A percentile compares a stretch with the other conserved stretches of the same genome.
Conservation (phyloP, 2,113 vertebrate genomes). For the Zosterops japonicus region DNA sequence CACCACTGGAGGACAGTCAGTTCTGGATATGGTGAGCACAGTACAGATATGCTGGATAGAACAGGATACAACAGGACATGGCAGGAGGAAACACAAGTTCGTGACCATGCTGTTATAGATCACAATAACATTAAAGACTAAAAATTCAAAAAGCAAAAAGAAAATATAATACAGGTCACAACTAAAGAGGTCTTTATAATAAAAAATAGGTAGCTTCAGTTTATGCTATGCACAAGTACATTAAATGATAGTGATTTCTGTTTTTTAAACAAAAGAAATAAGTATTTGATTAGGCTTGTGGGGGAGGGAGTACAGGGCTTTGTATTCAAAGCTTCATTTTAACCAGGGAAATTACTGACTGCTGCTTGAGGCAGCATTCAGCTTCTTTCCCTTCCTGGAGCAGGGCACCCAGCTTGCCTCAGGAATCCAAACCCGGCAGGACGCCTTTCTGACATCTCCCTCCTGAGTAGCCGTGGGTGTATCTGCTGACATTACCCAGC, state of each 20-base stretch:
- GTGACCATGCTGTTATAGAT: background rate
- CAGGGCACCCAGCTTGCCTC: background rate
- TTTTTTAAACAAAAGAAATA: background rate
- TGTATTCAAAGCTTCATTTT: slow-evolving; percentile 30
- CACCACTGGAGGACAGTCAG: background rate
- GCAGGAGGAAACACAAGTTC: background rate
- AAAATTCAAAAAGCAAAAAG: background rate
- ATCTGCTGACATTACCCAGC: slow-evolving; percentile 47
- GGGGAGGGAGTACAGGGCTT: background rate
- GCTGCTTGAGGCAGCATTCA: background rate
- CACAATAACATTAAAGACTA: background rate
- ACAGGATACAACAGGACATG: background rate
- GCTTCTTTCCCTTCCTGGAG: background rate
- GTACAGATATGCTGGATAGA: background rate
- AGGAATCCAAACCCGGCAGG: background rate
- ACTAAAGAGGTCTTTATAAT: background rate
- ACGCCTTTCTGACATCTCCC: slow-evolving; percentile 10
- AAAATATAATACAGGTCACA: background rate
- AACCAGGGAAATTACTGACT: slow-evolving; percentile 25
- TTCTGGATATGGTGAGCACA: background rate
- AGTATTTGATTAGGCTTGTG: background rate
- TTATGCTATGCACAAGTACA: background rate
- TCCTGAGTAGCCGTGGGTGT: slow-evolving; percentile 37
- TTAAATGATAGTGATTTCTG: background rate
- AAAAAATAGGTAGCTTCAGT: background rate